Conservation (phyloP, 2,797 vertebrate species). For the Novumbra hubbsi region DNA sequence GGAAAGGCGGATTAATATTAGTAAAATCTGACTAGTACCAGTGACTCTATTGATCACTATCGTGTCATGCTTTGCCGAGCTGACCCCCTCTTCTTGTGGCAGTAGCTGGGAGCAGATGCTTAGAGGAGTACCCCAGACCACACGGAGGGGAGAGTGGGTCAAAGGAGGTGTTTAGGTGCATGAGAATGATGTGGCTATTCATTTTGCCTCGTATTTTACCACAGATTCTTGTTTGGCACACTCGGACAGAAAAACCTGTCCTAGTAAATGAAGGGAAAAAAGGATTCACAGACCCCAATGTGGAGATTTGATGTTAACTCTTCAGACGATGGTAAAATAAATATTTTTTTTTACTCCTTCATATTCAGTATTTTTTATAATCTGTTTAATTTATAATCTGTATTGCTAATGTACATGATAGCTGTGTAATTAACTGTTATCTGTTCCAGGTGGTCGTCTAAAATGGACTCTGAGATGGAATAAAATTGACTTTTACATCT, state of each 20-base stretch:
- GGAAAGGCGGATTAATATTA: no score
- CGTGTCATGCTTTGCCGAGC: not conserved
- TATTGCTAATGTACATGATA: not conserved
- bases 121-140: constrained; percentile 33
- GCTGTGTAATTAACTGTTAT: constrained; percentile 42
- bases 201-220: constrained; percentile 21
- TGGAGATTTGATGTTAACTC: constrained; percentile 87
- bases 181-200: constrained; percentile 10
- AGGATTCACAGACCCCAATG: constrained; percentile 94
- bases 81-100: constrained; percentile 24
- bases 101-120: constrained; percentile 31
- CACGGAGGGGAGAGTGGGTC: constrained; percentile 25
- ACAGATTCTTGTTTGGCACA: constrained; percentile 98
- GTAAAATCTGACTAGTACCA: no score
- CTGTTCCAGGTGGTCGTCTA: constrained; percentile 57
- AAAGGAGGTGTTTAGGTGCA: not conserved
- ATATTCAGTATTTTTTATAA: not conserved
- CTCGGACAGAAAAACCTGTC: constrained; percentile 95
- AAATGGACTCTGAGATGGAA: constrained; percentile 37
- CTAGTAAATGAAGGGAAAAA: constrained; percentile 98
- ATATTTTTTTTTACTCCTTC: not conserved
- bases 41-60: not conserved
- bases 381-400: not conserved
- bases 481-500: constrained; percentile 52
- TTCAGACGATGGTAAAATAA: constrained; percentile 48